A percentile compares a stretch with the other conserved stretches of the same genome.
Evolutionary conservation across 2,888 invertebrate genomes (phyloP).

Genomic region (Alsophila aescularia): DNA sequence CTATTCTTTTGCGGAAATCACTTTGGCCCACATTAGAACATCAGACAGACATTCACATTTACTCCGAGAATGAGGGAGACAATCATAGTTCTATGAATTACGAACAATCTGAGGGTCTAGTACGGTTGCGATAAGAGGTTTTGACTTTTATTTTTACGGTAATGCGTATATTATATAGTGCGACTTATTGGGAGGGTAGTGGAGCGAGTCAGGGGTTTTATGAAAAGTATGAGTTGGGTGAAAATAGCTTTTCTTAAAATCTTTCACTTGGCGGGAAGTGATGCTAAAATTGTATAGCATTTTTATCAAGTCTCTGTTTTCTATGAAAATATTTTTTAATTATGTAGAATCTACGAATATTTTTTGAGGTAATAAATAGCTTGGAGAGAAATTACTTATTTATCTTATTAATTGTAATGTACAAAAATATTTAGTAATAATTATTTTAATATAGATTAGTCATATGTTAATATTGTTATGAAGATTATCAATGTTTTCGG

Average conservation of each 20-base stretch:
- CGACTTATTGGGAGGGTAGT: constrained; percentile 54
- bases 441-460: no score
- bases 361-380: no score
- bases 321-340: no score
- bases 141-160: constrained; percentile 72
- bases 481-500: no score
- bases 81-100: constrained; percentile 3
- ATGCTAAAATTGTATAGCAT: neutral
- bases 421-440: no score
- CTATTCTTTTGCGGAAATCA: constrained; percentile 6
- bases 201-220: constrained; percentile 45
- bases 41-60: constrained; percentile 5
- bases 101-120: constrained; percentile 50
- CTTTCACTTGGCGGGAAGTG: neutral
- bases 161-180: constrained; percentile 60
- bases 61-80: constrained; percentile 8
- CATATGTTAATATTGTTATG: no score
- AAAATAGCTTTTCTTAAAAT: constrained; percentile 37
- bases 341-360: no score
- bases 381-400: no score
- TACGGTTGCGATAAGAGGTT: constrained; percentile 66
- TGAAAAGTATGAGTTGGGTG: constrained; percentile 50
- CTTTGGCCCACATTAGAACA: neutral
- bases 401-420: no score
- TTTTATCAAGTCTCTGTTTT: no score